Base-by-base conservation (phyloP, 2,888 invertebrate genomes). In the Eurytoma adleriae region DNA sequence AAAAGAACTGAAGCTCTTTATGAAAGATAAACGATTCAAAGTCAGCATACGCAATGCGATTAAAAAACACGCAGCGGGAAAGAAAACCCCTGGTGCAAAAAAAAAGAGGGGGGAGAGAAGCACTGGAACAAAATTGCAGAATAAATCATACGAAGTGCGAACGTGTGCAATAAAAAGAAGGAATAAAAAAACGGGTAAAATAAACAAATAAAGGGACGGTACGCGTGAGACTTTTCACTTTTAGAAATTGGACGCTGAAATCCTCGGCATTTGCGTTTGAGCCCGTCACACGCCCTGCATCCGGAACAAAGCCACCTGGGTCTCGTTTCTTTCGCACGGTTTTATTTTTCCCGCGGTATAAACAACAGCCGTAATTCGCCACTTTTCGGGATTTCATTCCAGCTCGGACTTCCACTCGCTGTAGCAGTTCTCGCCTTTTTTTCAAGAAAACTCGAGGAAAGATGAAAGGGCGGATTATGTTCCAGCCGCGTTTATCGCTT, bases 211-310 rank as follows among this genome's bases (percentile, higher is more conserved):
- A 66, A 73, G 30, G 14, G 64, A 40, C 18, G 40, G 40, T 14
- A 30, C 2, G 16, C 10, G 61, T 4, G 64, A 27, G 72, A 66
- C 66, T 66, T 74, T 66, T 74, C 64, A 74, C 66, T 74, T 74
- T 48, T 48, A 66, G 59, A 70, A 74, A 74, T 74, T 66, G 73
- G 40, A 73, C 30, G n/a, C 62, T 27, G 18, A 56, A 56, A 48
- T 56, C 50, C 52, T n/a, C 14, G 0, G 56, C 30, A 40, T 40
- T 40, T 40, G 30, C 24, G 7, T 72, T 72, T 72, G 59, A 64
- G 64, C 64, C 20, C 40, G 61, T 73, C 54, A 66, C 40, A 56
- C 14, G 62, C 40, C 40, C 54, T 54, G 48, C 64, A 40, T 10
- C n/a, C 12, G 64, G 30, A n/a, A 54, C 54, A 69, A 57, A 70